A percentile compares a stretch with the other conserved stretches of the same genome.
phyloP scores from a whole-genome alignment of 2,113 vertebrate genomes.

The Pardalotus punctatus region DNA sequence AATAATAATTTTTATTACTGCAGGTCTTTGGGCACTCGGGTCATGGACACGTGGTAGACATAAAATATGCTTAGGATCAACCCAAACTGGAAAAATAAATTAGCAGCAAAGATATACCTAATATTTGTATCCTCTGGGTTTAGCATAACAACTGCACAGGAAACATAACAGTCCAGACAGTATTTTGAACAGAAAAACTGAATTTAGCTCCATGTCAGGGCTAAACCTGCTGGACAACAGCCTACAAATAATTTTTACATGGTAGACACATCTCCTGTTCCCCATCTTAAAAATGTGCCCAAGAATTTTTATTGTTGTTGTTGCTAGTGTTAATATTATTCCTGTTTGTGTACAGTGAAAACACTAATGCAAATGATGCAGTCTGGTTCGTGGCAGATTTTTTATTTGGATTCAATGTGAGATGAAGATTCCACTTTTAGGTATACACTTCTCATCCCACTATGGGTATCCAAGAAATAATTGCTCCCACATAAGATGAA shows the following conservation, averaged over 20 bases:
- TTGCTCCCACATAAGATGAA: not conserved
- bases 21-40: not conserved
- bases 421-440: not conserved
- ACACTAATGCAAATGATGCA: not conserved
- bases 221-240: not conserved
- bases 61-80: accelerated
- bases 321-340: not conserved
- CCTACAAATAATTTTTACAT: not conserved
- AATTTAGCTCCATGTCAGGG: not conserved
- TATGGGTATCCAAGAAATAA: not conserved
- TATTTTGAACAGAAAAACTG: not conserved
- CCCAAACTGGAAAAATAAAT: not conserved
- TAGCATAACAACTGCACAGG: not conserved
- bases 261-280: not conserved
- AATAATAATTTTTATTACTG: not conserved
- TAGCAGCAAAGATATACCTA: not conserved
- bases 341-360: not conserved
- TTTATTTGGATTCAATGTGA: not conserved
- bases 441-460: not conserved
- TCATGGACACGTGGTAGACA: not conserved
- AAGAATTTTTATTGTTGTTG: not conserved
- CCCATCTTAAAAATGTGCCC: not conserved
- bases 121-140: not conserved
- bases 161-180: not conserved
- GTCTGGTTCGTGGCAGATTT: not conserved